Evolutionary conservation across 2,113 vertebrate genomes (phyloP), one percentile per base, ranked within the genome.

Genomic region (Nerophis lumbriciformis): DNA sequence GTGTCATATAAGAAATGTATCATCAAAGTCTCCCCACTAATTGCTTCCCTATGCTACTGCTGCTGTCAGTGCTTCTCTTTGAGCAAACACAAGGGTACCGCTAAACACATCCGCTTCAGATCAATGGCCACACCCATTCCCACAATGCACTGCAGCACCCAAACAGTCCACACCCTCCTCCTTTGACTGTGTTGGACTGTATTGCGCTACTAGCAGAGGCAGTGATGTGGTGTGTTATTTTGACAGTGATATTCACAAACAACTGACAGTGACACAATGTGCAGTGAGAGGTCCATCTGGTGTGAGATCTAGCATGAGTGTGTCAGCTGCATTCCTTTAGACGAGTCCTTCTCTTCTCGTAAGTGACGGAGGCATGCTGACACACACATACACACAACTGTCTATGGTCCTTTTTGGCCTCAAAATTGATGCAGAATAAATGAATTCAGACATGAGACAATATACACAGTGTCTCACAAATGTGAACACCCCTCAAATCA

Each of bases 21-120:
- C 87, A 90, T 91, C 88, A 91, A 90, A 90, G 89, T 59, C 53
- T 77, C 71, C 57, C 84, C 70, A 85, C 82, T 91, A 91, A 91
- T 90, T 88, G 88, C 79, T 90, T 91, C 89, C 88, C 82, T 85
- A 81, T 90, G 90, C 78, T 75, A 63, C 79, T 66, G 74, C 78
- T 62, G 63, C 73, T 71, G 35, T 54, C 8, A 0, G 13, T 48
- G 39, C 69, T 39, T 64, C 14, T 6, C 8, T 47, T 8, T 57
- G 53, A 1, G 49, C 15, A 60, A 28, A 72, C 38, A 13, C 58
- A 14, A 64, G 28, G 52, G 59, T 15, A 45, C 19, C n/a, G 51
- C 38, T 54, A 68, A 72, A 47, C 53, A 42, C 61, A 72, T 52
- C 47, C 73, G 52, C 81, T 35, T 75, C 53, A 71, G 68, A 87